Evolutionary conservation across 2,113 vertebrate genomes (phyloP).

Genomic region (Osmerus eperlanus): DNA sequence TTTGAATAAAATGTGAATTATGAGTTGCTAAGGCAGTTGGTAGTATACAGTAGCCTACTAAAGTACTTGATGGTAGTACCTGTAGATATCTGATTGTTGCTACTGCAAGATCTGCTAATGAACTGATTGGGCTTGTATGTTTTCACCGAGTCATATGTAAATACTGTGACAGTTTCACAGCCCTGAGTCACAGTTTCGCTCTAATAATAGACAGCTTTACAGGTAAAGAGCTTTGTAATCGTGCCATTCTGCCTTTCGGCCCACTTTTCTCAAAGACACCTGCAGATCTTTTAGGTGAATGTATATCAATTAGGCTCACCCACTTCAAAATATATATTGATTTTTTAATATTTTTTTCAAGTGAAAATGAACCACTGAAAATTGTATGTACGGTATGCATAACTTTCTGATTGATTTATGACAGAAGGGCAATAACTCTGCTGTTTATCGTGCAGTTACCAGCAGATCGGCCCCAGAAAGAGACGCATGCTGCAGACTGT

Average conservation of each 20-base stretch:
- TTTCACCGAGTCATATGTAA: slow-evolving; percentile 2
- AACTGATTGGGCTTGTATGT: not conserved
- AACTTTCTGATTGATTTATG: not conserved
- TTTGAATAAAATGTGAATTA: not conserved
- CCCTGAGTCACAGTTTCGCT: slow-evolving; percentile 31
- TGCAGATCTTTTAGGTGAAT: too few species aligned
- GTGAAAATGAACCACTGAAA: too few species aligned
- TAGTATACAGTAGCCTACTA: too few species aligned
- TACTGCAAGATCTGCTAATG: too few species aligned
- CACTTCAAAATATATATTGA: too few species aligned
- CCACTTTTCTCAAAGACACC: too few species aligned
- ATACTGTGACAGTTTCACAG: slow-evolving; percentile 20
- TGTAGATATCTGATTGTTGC: too few species aligned
- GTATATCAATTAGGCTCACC: too few species aligned
- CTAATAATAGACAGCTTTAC: slow-evolving; percentile 29
- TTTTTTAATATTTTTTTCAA: too few species aligned
- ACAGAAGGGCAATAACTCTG: not conserved
- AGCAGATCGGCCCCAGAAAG: slow-evolving; percentile 85
- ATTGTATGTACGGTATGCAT: not conserved
- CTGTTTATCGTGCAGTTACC: slow-evolving; percentile 75
- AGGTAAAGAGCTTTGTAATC: slow-evolving; percentile 43
- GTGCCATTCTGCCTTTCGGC: not conserved
- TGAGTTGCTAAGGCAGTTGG: too few species aligned
- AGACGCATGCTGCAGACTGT: slow-evolving; percentile 76
- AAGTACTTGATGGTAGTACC: too few species aligned